phyloP scores from a whole-genome alignment of 2,888 invertebrate genomes.

The Galerucella pusilla region DNA sequence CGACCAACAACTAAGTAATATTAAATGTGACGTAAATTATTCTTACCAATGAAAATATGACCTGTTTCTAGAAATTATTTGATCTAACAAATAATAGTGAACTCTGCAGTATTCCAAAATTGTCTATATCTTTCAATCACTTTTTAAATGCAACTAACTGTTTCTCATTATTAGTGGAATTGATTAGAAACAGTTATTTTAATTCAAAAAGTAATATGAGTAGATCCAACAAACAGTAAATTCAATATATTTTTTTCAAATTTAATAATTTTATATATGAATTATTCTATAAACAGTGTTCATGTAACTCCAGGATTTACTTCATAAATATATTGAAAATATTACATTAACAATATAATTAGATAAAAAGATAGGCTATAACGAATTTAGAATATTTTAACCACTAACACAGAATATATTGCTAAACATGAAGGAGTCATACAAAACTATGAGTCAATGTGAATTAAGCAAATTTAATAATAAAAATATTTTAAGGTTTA shows the following conservation, averaged over 20 bases:
- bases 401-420: constrained; percentile 61
- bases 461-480: background rate
- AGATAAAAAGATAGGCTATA: constrained; percentile 49
- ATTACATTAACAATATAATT: constrained; percentile 46
- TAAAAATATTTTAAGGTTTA: background rate
- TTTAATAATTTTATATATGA: too few relatives aligned
- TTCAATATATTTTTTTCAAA: too few relatives aligned
- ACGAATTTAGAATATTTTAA: constrained; percentile 54
- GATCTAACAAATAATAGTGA: constrained; percentile 22
- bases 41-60: constrained; percentile 2
- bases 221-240: too few relatives aligned
- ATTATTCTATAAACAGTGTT: too few relatives aligned
- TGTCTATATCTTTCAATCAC: constrained; percentile 30
- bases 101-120: constrained; percentile 29
- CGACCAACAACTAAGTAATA: too few relatives aligned
- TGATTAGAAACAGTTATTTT: too few relatives aligned
- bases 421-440: constrained; percentile 58
- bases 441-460: constrained; percentile 50
- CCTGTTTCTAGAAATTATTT: constrained; percentile 4
- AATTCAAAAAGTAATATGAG: too few relatives aligned
- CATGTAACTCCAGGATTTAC: constrained; percentile 33
- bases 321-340: constrained; percentile 10
- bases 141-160: too few relatives aligned
- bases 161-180: too few relatives aligned
- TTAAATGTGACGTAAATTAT: background rate